phyloP scores from a whole-genome alignment of 2,113 vertebrate species.

The Machaerirhynchus nigripectus region DNA sequence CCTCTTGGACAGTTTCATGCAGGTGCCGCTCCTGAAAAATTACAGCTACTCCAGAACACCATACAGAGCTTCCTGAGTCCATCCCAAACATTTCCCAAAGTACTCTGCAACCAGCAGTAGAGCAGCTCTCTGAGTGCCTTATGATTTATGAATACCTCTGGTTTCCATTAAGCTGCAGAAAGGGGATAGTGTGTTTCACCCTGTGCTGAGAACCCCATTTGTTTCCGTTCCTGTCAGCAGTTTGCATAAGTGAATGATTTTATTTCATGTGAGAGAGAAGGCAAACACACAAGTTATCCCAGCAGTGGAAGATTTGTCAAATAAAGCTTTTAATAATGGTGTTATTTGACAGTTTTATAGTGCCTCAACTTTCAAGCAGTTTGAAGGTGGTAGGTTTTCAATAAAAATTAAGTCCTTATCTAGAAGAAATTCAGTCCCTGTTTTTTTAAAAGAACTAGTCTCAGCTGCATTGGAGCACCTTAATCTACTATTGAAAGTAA shows the following conservation, averaged over 20 bases:
- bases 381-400: slow-evolving; percentile 80
- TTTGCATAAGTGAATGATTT: slow-evolving; percentile 80
- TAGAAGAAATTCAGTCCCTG: slow-evolving; percentile 71
- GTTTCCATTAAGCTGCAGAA: slow-evolving; percentile 62
- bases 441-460: slow-evolving; percentile 75
- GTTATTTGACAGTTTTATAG: slow-evolving; percentile 79
- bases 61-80: not conserved
- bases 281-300: slow-evolving; percentile 72
- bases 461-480: slow-evolving; percentile 69
- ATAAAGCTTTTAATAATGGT: slow-evolving; percentile 81
- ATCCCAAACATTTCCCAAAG: not conserved
- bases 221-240: slow-evolving; percentile 76
- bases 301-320: slow-evolving; percentile 77
- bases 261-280: slow-evolving; percentile 73
- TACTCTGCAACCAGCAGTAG: not conserved
- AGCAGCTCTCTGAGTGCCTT: not conserved
- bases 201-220: slow-evolving; percentile 69
- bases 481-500: slow-evolving; percentile 78
- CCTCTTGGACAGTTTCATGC: not conserved
- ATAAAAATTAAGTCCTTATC: slow-evolving; percentile 82
- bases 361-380: slow-evolving; percentile 72
- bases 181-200: slow-evolving; percentile 58
- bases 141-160: slow-evolving; percentile 63
- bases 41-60: not conserved
- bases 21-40: not conserved